Conservation (phyloP, 2,888 invertebrate genomes). For the Eristalis tenax region DNA sequence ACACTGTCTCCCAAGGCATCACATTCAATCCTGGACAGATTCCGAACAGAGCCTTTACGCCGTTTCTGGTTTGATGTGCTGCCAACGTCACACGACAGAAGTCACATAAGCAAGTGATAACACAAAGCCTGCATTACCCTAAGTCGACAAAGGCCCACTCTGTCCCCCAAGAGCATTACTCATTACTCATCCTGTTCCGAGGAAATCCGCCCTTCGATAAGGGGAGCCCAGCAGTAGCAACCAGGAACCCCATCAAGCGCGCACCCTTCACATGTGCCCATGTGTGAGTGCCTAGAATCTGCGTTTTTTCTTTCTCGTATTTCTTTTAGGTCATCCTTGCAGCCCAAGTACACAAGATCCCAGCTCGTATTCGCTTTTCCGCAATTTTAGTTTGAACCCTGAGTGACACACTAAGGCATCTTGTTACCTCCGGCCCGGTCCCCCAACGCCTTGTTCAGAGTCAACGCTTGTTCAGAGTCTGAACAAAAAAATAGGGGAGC, state of each 20-base stretch:
- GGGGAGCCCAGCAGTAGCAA: not conserved
- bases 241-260: not conserved
- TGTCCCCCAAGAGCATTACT: not conserved
- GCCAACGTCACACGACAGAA: no score
- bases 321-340: not conserved
- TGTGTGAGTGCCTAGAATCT: not conserved
- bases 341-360: not conserved
- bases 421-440: not conserved
- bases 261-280: not conserved
- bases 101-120: no score
- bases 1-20: no score
- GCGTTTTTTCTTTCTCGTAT: not conserved
- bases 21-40: no score
- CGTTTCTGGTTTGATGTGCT: no score
- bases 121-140: not conserved
- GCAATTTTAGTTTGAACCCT: not conserved
- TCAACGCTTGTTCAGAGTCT: not conserved
- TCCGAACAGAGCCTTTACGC: no score
- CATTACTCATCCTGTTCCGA: not conserved
- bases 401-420: not conserved
- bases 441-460: no score
- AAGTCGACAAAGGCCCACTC: not conserved
- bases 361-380: not conserved
- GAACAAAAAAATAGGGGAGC: not conserved
- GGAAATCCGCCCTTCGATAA: not conserved